Evolutionary conservation across 2,797 vertebrate species (phyloP).

Genomic region (Myotis planiceps): DNA sequence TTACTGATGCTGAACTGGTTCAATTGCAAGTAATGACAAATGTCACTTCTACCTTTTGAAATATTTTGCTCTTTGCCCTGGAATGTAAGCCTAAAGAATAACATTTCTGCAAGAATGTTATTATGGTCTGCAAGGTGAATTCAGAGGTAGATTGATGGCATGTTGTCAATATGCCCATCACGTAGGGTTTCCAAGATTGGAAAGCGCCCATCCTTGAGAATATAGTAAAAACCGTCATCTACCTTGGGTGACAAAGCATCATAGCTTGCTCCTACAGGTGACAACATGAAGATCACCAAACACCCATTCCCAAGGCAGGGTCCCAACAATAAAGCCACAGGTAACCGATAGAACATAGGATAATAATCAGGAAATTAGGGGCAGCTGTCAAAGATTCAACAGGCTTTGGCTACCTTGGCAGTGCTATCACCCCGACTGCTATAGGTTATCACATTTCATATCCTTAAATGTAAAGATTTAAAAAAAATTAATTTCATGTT

Average conservation of each 20-base stretch:
- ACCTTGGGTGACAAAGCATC: background rate
- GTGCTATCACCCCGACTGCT: background rate
- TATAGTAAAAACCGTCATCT: background rate
- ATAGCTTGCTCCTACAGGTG: background rate
- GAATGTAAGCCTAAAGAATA: conserved; percentile 21
- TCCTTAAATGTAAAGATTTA: background rate
- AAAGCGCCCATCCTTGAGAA: background rate
- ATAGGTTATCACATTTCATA: background rate
- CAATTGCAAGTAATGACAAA: background rate
- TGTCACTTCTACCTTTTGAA: background rate
- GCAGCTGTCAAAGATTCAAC: background rate
- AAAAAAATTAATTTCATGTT: background rate
- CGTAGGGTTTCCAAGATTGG: background rate
- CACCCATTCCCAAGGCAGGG: background rate
- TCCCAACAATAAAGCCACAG: background rate
- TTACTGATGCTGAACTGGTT: background rate
- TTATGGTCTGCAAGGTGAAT: background rate
- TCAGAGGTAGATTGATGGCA: background rate
- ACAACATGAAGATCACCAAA: background rate
- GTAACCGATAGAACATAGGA: background rate
- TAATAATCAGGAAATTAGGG: background rate
- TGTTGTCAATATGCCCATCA: background rate
- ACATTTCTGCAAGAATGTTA: background rate
- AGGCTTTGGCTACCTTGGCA: background rate
- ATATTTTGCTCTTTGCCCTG: background rate